Evolutionary conservation across 2,888 invertebrate species (phyloP).

Genomic region (Choreutis nemorana): DNA sequence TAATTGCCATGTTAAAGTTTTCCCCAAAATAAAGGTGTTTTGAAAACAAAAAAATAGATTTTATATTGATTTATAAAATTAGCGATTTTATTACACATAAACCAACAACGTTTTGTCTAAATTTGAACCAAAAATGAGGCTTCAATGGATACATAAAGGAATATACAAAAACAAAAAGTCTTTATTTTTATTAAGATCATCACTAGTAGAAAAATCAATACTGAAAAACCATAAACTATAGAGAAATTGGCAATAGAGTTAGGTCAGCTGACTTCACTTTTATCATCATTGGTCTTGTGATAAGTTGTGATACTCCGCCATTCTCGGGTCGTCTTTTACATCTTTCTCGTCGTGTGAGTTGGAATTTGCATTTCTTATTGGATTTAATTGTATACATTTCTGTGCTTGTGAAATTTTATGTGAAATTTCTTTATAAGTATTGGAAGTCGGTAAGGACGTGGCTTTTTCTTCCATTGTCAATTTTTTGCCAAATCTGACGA

Average conservation of each 20-base stretch:
- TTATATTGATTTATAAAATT: too few species aligned
- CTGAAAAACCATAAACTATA: too few species aligned
- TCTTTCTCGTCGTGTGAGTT: slow-evolving; percentile 61
- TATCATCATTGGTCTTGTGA: slow-evolving; percentile 67
- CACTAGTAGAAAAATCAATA: too few species aligned
- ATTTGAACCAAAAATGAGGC: too few species aligned
- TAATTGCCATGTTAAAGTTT: too few species aligned
- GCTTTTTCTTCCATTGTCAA: slow-evolving; percentile 27
- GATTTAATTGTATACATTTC: neutral
- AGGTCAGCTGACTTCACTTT: slow-evolving; percentile 64
- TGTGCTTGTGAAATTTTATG: neutral
- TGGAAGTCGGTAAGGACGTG: slow-evolving; percentile 31
- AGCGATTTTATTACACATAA: too few species aligned
- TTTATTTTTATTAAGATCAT: too few species aligned
- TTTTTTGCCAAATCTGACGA: slow-evolving; percentile 16
- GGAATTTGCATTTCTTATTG: slow-evolving; percentile 3
- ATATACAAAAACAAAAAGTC: too few species aligned
- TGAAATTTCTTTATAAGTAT: slow-evolving; percentile 17
- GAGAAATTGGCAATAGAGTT: slow-evolving; percentile 42
- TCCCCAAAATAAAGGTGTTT: too few species aligned
- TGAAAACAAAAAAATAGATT: too few species aligned
- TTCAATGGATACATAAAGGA: too few species aligned
- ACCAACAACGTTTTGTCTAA: too few species aligned
- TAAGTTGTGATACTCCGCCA: slow-evolving; percentile 63
- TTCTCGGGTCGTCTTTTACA: slow-evolving; percentile 60